Conservation (phyloP, 2,888 invertebrate genomes). For the Metallyticus violacea region DNA sequence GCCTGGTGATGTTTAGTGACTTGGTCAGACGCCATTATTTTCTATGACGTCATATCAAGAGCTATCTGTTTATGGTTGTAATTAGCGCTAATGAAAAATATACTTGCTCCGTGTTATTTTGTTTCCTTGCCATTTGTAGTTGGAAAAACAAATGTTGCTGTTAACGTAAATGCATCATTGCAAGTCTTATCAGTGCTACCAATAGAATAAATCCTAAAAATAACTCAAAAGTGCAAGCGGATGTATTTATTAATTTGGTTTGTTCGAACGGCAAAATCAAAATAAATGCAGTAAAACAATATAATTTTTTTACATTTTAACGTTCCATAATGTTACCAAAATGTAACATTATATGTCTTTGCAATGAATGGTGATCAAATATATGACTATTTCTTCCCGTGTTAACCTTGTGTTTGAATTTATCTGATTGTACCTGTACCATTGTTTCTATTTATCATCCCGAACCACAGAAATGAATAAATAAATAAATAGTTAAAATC, state of each 20-base stretch:
- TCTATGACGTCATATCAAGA: background rate
- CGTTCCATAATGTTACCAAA: background rate
- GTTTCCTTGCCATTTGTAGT: background rate
- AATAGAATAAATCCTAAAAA: background rate
- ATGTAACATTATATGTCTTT: slow-evolving; percentile 4
- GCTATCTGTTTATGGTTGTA: background rate
- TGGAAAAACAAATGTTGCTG: background rate
- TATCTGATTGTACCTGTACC: too few relatives aligned
- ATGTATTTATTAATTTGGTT: background rate
- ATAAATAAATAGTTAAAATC: too few relatives aligned
- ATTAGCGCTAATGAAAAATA: background rate
- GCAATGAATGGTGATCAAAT: slow-evolving; percentile 9
- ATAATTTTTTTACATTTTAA: slow-evolving; percentile 9
- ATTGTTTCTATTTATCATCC: too few relatives aligned
- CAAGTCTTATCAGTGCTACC: background rate
- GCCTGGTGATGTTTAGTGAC: background rate
- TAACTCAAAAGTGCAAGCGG: background rate
- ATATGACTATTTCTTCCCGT: background rate
- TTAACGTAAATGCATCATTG: background rate
- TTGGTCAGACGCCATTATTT: background rate
- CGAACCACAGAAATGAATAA: too few relatives aligned
- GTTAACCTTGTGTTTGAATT: background rate
- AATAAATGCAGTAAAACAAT: background rate
- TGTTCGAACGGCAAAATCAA: slow-evolving; percentile 2
- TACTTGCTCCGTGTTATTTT: background rate